Conservation (phyloP, 2,113 vertebrate species). For the Puntigrus tetrazona region DNA sequence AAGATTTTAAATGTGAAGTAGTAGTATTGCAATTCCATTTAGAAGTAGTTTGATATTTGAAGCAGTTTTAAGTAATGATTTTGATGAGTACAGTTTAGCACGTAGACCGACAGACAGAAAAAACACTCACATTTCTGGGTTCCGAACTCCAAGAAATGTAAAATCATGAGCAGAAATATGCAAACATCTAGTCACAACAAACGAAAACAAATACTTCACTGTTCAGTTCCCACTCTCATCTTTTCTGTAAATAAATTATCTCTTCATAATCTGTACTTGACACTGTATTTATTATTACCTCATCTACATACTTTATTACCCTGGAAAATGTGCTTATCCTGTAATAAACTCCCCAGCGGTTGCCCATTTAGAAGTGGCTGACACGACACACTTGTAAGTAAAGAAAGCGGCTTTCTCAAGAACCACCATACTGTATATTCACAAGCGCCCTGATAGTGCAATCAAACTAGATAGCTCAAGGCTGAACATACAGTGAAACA, state of each 20-base stretch:
- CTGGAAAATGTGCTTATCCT: neutral
- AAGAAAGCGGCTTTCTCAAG: neutral
- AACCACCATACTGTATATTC: neutral
- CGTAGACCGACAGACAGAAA: neutral
- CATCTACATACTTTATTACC: neutral
- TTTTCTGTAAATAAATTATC: neutral
- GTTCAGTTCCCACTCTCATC: neutral
- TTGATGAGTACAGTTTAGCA: neutral
- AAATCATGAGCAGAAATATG: neutral
- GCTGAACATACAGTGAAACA: conserved; percentile 5
- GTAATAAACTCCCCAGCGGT: conserved; percentile 12
- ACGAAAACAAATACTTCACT: neutral
- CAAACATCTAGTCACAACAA: neutral
- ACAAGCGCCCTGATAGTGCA: neutral
- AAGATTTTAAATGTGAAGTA: no score
- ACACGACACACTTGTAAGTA: neutral
- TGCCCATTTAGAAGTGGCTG: conserved; percentile 17
- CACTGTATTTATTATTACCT: conserved; percentile 15
- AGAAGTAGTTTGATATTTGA: no score
- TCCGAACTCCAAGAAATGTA: neutral
- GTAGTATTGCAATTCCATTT: no score
- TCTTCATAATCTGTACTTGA: neutral
- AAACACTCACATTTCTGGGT: no score
- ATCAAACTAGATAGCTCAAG: conserved; percentile 6
- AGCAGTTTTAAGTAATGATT: no score